phyloP scores from a whole-genome alignment of 1,140 invertebrate species.

The Leptestheria dahalacensis region DNA sequence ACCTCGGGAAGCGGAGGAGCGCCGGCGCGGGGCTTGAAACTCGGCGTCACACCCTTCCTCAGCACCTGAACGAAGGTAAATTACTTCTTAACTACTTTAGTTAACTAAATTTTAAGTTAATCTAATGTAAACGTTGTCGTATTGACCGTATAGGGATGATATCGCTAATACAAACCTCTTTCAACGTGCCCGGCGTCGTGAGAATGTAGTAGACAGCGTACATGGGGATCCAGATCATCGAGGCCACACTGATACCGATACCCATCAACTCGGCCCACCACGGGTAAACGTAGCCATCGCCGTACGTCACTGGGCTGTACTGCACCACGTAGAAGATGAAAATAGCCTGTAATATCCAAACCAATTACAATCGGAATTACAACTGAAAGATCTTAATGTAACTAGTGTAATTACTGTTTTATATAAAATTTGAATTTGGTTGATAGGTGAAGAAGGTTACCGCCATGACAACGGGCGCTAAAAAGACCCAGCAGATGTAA shows the following conservation, averaged over 20 bases:
- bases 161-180: slow-evolving; percentile 25
- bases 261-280: slow-evolving; percentile 41
- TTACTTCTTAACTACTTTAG: background rate
- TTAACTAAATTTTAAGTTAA: background rate
- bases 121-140: too few relatives aligned
- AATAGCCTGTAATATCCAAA: slow-evolving; percentile 39
- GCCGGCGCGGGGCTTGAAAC: background rate
- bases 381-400: background rate
- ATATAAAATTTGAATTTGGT: background rate
- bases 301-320: slow-evolving; percentile 36
- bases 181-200: slow-evolving; percentile 23
- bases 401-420: background rate
- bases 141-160: too few relatives aligned
- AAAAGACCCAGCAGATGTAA: slow-evolving; percentile 30
- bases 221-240: slow-evolving; percentile 40
- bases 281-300: slow-evolving; percentile 37
- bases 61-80: background rate
- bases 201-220: slow-evolving; percentile 31
- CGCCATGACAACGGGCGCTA: slow-evolving; percentile 31
- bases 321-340: slow-evolving; percentile 38
- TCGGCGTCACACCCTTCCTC: slow-evolving; percentile 9
- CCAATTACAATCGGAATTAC: slow-evolving; percentile 16
- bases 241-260: slow-evolving; percentile 27
- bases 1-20: background rate
- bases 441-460: slow-evolving; percentile 22